phyloP scores from a whole-genome alignment of 2,888 invertebrate genomes.

The Himalopsyche kuldschensis region DNA sequence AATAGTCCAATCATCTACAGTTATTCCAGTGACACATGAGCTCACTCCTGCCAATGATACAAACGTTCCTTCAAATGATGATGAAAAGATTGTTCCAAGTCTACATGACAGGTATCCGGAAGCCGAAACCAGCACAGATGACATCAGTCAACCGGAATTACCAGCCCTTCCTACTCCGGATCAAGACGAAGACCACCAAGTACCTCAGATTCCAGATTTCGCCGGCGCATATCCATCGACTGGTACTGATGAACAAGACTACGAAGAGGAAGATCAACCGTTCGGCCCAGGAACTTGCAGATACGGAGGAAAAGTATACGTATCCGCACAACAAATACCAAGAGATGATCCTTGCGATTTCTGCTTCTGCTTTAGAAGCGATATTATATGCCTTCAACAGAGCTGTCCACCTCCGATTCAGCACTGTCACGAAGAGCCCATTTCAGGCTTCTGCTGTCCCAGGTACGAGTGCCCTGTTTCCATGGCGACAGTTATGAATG shows the following conservation, averaged over 20 bases:
- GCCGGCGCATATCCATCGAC: slow-evolving; percentile 52
- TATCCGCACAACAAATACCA: slow-evolving; percentile 93
- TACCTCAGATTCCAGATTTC: slow-evolving; percentile 31
- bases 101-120: slow-evolving; percentile 30
- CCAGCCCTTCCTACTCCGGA: slow-evolving; percentile 44
- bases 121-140: slow-evolving; percentile 5
- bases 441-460: slow-evolving; percentile 92
- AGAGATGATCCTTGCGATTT: slow-evolving; percentile 94
- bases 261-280: slow-evolving; percentile 75
- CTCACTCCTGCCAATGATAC: neutral
- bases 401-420: slow-evolving; percentile 93
- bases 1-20: neutral
- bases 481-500: slow-evolving; percentile 78
- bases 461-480: slow-evolving; percentile 91
- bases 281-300: slow-evolving; percentile 90
- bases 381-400: slow-evolving; percentile 92
- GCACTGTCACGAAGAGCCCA: slow-evolving; percentile 89
- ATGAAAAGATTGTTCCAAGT: slow-evolving; percentile 3
- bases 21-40: neutral
- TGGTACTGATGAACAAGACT: slow-evolving; percentile 63
- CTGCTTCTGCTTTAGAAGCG: slow-evolving; percentile 95
- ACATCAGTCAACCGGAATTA: slow-evolving; percentile 44
- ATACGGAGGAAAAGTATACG: slow-evolving; percentile 89
- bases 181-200: slow-evolving; percentile 40
- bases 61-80: neutral